Conservation (phyloP, 2,113 vertebrate genomes). For the Sminthopsis crassicaudata region DNA sequence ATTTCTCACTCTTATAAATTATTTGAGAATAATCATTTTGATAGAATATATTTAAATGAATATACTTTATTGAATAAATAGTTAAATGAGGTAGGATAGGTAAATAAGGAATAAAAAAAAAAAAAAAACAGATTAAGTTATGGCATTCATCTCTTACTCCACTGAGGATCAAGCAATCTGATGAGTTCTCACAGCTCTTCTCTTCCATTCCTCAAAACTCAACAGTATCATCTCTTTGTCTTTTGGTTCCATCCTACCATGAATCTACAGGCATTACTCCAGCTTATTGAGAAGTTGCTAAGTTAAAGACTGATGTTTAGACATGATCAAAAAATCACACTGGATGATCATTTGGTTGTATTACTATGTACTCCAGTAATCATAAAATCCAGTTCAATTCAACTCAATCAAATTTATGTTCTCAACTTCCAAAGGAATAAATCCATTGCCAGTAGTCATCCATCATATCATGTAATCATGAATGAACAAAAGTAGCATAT, state of each 20-base stretch:
- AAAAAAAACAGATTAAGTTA: neutral
- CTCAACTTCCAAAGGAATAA: neutral
- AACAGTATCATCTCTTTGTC: neutral
- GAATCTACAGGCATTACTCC: neutral
- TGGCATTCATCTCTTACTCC: neutral
- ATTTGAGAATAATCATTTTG: no score
- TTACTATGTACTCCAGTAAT: neutral
- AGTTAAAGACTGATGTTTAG: neutral
- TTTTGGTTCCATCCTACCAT: neutral
- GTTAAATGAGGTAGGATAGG: neutral
- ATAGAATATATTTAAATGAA: neutral
- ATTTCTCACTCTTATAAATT: neutral
- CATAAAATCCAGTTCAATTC: neutral
- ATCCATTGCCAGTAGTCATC: neutral
- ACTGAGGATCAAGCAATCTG: neutral
- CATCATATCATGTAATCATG: neutral
- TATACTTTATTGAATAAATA: neutral
- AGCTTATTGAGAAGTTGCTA: neutral
- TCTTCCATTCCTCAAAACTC: neutral
- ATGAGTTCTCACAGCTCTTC: no score
- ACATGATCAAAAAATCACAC: neutral
- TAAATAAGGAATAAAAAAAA: neutral
- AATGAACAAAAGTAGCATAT: neutral
- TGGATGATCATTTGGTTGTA: neutral
- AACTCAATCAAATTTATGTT: neutral